Base-by-base conservation (phyloP, 2,888 invertebrate species). In the Drosophila nr. medialis region DNA sequence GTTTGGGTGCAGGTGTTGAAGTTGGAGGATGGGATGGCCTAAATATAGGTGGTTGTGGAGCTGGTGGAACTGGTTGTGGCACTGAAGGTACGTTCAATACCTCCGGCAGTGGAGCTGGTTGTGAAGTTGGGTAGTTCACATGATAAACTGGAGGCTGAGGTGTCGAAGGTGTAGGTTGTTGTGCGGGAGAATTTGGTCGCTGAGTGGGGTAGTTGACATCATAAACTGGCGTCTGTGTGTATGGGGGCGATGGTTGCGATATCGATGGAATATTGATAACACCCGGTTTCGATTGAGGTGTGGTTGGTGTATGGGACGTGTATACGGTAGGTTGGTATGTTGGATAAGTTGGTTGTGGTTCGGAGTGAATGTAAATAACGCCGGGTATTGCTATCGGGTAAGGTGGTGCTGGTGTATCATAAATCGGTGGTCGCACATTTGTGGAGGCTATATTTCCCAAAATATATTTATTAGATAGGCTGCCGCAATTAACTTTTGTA, bases 361-460 rank as follows among this genome's bases (percentile, higher is more conserved):
- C 95, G 95, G 73, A 90, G 92, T 48, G 91, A 93, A 87, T 95
- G 94, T 54, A 95, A 94, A 93, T 94, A 94, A 61, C 95, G 5
- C 80, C 95, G 2, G 94, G 94, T 51, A 90, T 85, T 1, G 76
- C 78, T 51, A 66, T 92, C 90, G 72, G 91, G 80, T 84, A 93
- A 91, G 94, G 94, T 90, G 96, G 96, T 78, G 95, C 94, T 13
- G 97, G 96, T 58, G 95, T 94, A 91, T 96, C 96, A 88, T 94
- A 90, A 94, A 90, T 97, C 96, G 63, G 95, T 92, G 27, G 97
- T 50, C 54, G 53, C 10, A 55, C 53, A 50, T 48, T 63, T 30
- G 70, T 24, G 45, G 55, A 24, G 27, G 62, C 70, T 78, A 24
- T 7, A 64, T 51, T 30, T 29, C 7, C n/a, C 63, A 27, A 73